phyloP scores from a whole-genome alignment of 1,140 invertebrate genomes.

The Caenorhabditis latens region DNA sequence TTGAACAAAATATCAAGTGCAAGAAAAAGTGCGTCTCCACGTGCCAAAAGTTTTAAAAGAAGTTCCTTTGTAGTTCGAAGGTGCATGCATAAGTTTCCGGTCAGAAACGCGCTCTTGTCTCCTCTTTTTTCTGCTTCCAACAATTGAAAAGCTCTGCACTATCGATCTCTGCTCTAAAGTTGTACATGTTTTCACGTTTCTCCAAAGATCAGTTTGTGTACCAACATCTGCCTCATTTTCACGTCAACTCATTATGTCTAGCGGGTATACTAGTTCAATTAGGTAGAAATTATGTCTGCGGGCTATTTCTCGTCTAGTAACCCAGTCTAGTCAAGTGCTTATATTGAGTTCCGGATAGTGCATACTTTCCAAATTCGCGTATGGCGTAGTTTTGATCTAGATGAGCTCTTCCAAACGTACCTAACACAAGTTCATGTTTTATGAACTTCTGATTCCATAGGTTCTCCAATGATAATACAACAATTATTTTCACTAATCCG shows the following conservation, averaged over 20 bases:
- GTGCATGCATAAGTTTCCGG: constrained; percentile 46
- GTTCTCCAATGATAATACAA: no score
- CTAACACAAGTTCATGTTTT: not conserved
- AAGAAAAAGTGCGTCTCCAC: not conserved
- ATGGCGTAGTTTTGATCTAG: no score
- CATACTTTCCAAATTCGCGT: no score
- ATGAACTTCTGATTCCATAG: not conserved
- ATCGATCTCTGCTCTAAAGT: constrained; percentile 15
- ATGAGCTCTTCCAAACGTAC: no score
- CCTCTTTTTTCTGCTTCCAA: not conserved
- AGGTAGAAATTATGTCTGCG: no score
- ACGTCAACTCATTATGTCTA: constrained; percentile 1
- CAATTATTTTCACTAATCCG: not conserved
- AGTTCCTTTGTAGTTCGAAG: constrained; percentile 39
- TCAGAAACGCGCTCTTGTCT: not conserved
- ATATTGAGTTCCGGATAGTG: no score
- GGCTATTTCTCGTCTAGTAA: no score
- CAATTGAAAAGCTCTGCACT: not conserved
- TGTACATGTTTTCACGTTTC: not conserved
- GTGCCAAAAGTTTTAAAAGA: not conserved
- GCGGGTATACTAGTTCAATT: not conserved
- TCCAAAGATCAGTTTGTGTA: not conserved
- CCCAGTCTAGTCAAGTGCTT: no score
- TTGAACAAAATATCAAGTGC: not conserved
- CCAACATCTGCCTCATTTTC: not conserved